Percentiles rank a stretch among this genome's conserved stretches.
phyloP scores from a whole-genome alignment of 2,113 vertebrate genomes.

The Gambusia holbrooki region DNA sequence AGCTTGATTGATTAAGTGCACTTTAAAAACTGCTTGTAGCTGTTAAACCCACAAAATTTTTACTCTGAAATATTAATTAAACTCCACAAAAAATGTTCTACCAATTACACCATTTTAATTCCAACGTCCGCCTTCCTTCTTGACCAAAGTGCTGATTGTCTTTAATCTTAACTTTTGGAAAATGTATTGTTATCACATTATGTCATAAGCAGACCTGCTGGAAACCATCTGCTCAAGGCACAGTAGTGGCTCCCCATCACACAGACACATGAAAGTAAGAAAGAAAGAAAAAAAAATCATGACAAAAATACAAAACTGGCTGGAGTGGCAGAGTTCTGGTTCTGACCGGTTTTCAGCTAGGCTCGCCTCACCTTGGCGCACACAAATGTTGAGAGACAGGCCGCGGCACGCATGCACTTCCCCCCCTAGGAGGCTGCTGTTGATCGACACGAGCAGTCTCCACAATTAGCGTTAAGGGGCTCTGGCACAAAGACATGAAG shows the following conservation, averaged over 20 bases:
- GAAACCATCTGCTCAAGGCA: slow-evolving; percentile 79
- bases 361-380: slow-evolving; percentile 55
- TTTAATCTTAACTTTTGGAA: slow-evolving; percentile 78
- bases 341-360: slow-evolving; percentile 47
- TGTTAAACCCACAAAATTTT: not conserved
- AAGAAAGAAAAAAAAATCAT: not conserved
- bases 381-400: slow-evolving; percentile 39
- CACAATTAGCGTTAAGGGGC: slow-evolving; percentile 75
- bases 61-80: not conserved
- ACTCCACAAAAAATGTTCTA: no score
- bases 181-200: slow-evolving; percentile 78
- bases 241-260: slow-evolving; percentile 51
- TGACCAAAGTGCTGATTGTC: slow-evolving; percentile 50
- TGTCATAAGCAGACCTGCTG: slow-evolving; percentile 75
- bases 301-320: slow-evolving; percentile 19
- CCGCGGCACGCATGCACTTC: slow-evolving; percentile 19
- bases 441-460: slow-evolving; percentile 64
- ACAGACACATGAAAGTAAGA: slow-evolving; percentile 14
- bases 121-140: slow-evolving; percentile 9
- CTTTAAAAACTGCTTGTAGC: not conserved
- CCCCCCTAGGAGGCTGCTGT: slow-evolving; percentile 36
- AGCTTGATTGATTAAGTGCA: not conserved
- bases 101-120: not conserved
- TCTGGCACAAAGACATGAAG: slow-evolving; percentile 65
- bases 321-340: slow-evolving; percentile 47